phyloP scores from a whole-genome alignment of 2,113 vertebrate genomes.

The Psophia crepitans region DNA sequence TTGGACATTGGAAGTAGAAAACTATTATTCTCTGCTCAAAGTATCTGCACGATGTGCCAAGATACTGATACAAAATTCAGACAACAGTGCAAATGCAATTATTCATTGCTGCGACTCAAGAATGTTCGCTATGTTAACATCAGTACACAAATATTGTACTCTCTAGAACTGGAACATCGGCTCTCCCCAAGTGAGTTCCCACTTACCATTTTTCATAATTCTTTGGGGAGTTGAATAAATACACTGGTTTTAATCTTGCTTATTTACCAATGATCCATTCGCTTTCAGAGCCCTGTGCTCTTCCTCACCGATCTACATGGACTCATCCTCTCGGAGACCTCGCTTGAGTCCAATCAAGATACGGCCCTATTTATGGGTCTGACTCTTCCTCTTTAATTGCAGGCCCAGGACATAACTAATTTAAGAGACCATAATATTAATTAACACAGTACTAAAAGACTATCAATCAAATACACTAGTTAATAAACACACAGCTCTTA shows the following conservation, averaged over 20 bases:
- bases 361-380: not conserved
- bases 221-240: not conserved
- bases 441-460: not conserved
- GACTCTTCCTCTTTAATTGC: not conserved
- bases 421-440: not conserved
- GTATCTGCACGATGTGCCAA: not conserved
- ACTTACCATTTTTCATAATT: not conserved
- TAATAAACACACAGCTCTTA: not conserved
- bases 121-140: not conserved
- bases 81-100: not conserved
- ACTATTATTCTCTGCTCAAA: not conserved
- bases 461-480: not conserved
- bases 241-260: not conserved
- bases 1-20: not conserved
- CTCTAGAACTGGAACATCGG: not conserved
- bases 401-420: fast-evolving
- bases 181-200: not conserved
- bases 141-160: not conserved
- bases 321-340: not conserved
- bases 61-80: not conserved
- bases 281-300: not conserved
- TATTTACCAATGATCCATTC: not conserved
- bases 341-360: not conserved
- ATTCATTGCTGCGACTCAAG: not conserved
- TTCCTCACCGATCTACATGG: not conserved